These are phyloP conservation scores for Passer domesticus DNA, from an alignment of 2,113 vertebrate species.

Conservation along the genomic window DNA sequence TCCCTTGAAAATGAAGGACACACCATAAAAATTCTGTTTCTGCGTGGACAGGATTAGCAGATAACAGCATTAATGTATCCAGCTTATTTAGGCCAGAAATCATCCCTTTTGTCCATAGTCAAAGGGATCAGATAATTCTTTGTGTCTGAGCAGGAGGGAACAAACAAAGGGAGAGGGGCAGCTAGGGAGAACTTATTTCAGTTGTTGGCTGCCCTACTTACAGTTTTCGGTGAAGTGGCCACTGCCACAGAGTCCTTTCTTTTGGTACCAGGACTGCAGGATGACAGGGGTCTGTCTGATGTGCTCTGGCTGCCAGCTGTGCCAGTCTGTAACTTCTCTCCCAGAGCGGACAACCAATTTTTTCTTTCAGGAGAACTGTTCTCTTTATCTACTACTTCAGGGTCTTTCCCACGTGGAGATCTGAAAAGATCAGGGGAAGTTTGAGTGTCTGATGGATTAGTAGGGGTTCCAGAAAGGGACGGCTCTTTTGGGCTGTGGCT, in stretches of 20 bases:
- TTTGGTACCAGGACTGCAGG: constrained; percentile 69
- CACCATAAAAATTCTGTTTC: neutral
- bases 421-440: constrained; percentile 33
- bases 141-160: neutral
- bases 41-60: neutral
- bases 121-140: neutral
- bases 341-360: constrained; percentile 89
- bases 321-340: constrained; percentile 79
- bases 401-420: constrained; percentile 13
- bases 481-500: neutral
- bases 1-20: neutral
- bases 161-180: neutral
- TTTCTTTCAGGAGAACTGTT: constrained; percentile 80
- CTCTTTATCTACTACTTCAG: constrained; percentile 80
- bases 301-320: constrained; percentile 18
- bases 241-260: constrained; percentile 72
- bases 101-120: neutral
- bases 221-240: constrained; percentile 71
- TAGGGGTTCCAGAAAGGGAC: constrained; percentile 27
- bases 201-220: constrained; percentile 55
- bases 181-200: neutral
- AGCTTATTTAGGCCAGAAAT: neutral
- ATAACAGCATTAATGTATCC: neutral
- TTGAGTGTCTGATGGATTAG: constrained; percentile 7
- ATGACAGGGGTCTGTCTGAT: neutral